Evolutionary conservation across 2,888 invertebrate species (phyloP).

Genomic region (Tachina fera): DNA sequence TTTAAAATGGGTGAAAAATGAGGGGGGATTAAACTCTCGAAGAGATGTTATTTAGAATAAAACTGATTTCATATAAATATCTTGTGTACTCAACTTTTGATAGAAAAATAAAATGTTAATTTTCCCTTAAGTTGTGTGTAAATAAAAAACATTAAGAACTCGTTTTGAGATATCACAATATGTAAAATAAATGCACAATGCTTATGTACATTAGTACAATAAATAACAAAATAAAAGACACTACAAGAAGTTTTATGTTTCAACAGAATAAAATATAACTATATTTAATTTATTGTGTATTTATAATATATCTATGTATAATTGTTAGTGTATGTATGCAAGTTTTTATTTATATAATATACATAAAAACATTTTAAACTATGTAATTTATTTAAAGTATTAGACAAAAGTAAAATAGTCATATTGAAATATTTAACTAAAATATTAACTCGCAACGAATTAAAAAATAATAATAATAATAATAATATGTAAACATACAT

Average conservation of each 20-base stretch:
- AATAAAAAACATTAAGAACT: too few relatives aligned
- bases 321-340: slow-evolving; percentile 46
- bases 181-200: too few relatives aligned
- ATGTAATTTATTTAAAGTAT: slow-evolving; percentile 9
- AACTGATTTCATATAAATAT: too few relatives aligned
- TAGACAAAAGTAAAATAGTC: neutral
- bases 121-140: too few relatives aligned
- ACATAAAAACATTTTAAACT: slow-evolving; percentile 57
- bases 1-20: too few relatives aligned
- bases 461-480: neutral
- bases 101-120: too few relatives aligned
- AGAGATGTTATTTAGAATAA: too few relatives aligned
- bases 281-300: slow-evolving; percentile 63
- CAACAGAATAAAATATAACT: slow-evolving; percentile 74
- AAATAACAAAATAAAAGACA: slow-evolving; percentile 2
- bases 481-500: neutral
- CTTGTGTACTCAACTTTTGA: too few relatives aligned
- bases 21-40: too few relatives aligned
- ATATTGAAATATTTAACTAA: slow-evolving; percentile 45
- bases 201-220: too few relatives aligned
- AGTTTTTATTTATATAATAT: slow-evolving; percentile 53
- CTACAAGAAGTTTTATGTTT: slow-evolving; percentile 36
- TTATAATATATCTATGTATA: slow-evolving; percentile 51
- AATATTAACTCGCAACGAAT: slow-evolving; percentile 20
- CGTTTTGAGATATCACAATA: too few relatives aligned